Conservation (phyloP, 2,113 vertebrate species). For the Nycticryphes semicollaris region DNA sequence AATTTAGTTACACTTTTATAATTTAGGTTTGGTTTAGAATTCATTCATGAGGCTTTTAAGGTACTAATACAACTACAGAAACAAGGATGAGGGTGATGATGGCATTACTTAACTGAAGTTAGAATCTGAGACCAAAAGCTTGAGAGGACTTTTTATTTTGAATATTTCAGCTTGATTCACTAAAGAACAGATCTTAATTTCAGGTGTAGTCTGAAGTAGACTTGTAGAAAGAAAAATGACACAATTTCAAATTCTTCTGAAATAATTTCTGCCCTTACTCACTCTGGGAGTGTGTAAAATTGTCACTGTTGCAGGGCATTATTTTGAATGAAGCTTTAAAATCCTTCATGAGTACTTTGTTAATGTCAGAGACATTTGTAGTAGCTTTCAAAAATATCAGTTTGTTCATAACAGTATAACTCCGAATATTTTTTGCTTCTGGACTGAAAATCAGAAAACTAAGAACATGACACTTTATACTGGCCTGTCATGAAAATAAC, state of each 20-base stretch:
- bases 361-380: neutral
- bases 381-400: neutral
- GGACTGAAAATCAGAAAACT: neutral
- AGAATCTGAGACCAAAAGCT: neutral
- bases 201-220: neutral
- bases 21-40: neutral
- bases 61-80: neutral
- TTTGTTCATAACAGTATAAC: neutral
- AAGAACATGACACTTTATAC: neutral
- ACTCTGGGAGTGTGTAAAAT: neutral
- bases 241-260: neutral
- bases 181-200: neutral
- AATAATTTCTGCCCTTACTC: neutral
- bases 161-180: neutral
- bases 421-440: neutral
- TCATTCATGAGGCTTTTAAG: neutral
- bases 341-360: neutral
- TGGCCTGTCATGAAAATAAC: neutral
- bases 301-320: neutral
- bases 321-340: conserved; percentile 5
- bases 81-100: neutral
- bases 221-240: neutral
- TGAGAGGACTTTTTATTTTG: neutral
- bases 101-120: neutral
- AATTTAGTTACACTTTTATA: neutral